phyloP scores from a whole-genome alignment of 2,113 vertebrate species.

The Eonycteris spelaea region DNA sequence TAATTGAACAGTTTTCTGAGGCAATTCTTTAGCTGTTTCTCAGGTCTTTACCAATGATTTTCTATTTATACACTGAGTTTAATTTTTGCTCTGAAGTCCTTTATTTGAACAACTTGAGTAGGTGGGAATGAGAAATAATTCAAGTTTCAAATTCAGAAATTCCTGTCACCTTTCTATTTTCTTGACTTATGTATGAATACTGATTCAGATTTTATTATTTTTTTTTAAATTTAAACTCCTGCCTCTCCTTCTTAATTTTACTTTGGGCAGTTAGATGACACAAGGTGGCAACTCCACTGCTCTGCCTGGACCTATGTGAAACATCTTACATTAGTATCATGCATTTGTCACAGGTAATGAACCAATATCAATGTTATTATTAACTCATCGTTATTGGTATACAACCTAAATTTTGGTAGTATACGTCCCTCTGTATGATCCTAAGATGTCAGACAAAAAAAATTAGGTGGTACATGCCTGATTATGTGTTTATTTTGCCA shows the following conservation, averaged over 20 bases:
- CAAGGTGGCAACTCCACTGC: neutral
- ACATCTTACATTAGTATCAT: neutral
- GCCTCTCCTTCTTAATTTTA: neutral
- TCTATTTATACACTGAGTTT: neutral
- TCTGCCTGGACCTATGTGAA: neutral
- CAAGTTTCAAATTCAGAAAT: neutral
- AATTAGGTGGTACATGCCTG: neutral
- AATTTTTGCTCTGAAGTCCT: neutral
- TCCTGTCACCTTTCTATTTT: neutral
- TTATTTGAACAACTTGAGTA: neutral
- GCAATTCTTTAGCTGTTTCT: neutral
- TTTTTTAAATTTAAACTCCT: neutral
- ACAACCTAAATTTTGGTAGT: neutral
- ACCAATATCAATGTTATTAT: neutral
- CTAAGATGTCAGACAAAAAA: neutral
- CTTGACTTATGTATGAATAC: neutral
- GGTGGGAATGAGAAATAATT: neutral
- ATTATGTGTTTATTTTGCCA: neutral
- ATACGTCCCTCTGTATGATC: neutral
- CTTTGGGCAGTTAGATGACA: neutral
- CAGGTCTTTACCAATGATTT: neutral
- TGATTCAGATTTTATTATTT: neutral
- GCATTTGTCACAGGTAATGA: neutral
- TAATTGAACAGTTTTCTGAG: neutral
- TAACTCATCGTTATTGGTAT: slow-evolving; percentile 18